Evolutionary conservation across 1,140 invertebrate species (phyloP).

Genomic region (Bilobella aurantiaca): DNA sequence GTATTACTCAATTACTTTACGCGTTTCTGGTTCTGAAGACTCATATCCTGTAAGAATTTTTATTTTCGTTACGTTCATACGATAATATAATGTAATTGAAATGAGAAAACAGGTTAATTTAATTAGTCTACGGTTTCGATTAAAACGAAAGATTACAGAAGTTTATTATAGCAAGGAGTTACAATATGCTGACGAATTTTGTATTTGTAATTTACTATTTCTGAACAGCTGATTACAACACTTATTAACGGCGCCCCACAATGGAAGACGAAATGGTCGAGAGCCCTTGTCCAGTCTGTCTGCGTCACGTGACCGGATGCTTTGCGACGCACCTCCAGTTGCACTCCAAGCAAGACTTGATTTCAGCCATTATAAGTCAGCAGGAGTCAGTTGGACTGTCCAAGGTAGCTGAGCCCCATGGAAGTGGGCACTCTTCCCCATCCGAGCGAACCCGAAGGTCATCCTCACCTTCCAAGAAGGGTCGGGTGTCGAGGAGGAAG

Average conservation of each 20-base stretch:
- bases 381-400: not conserved
- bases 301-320: not conserved
- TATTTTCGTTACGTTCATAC: too few species aligned
- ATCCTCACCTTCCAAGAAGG: not conserved
- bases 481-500: not conserved
- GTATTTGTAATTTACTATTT: not conserved
- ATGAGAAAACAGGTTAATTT: not conserved
- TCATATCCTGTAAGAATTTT: too few species aligned
- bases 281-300: constrained; percentile 22
- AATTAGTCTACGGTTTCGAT: not conserved
- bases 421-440: not conserved
- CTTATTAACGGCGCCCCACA: too few species aligned
- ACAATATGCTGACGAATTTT: not conserved
- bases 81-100: not conserved
- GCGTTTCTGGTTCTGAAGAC: too few species aligned
- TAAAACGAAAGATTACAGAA: too few species aligned
- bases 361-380: not conserved
- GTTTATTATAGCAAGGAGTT: not conserved
- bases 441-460: not conserved
- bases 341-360: constrained; percentile 22
- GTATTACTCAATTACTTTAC: too few species aligned
- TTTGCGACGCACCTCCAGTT: constrained; percentile 16
- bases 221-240: not conserved
- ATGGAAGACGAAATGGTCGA: not conserved
- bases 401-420: not conserved